A percentile compares a stretch with the other conserved stretches of the same genome.
Evolutionary conservation across 2,888 invertebrate genomes (phyloP).

Genomic region (Ophion costatus): DNA sequence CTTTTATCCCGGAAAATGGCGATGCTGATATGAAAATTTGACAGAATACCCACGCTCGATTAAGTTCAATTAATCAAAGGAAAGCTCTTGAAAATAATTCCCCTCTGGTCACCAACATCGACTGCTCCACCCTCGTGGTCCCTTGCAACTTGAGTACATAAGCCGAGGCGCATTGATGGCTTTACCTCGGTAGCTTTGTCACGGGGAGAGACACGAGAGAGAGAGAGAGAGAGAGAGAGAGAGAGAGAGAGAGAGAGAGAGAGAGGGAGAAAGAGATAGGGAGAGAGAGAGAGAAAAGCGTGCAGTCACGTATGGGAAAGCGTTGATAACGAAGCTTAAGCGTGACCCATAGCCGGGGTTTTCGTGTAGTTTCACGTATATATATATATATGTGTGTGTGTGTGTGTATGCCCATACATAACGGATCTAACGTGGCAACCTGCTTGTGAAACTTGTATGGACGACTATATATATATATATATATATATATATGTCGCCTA

Average conservation of each 20-base stretch:
- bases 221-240: conserved; percentile 5
- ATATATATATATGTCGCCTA: neutral
- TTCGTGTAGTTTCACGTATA: conserved; percentile 64
- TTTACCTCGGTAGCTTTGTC: conserved; percentile 58
- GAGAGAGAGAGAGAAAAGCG: neutral
- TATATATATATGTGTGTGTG: conserved; percentile 63
- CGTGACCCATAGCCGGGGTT: conserved; percentile 59
- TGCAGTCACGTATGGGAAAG: conserved; percentile 72
- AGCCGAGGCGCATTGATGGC: conserved; percentile 45
- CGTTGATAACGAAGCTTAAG: conserved; percentile 77
- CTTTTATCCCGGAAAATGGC: neutral
- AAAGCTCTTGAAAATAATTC: conserved; percentile 21
- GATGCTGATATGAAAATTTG: too few relatives aligned
- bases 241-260: conserved; percentile 20
- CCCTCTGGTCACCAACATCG: too few relatives aligned
- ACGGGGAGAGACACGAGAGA: conserved; percentile 12
- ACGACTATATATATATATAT: neutral
- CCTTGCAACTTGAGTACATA: conserved; percentile 15
- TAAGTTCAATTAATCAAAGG: conserved; percentile 53
- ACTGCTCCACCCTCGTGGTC: neutral
- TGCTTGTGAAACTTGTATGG: neutral
- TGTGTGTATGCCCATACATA: neutral
- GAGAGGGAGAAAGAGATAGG: neutral
- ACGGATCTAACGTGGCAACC: neutral
- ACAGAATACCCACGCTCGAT: conserved; percentile 6